Conservation (phyloP, 2,797 vertebrate species). For the Rhadinocentrus ornatus region DNA sequence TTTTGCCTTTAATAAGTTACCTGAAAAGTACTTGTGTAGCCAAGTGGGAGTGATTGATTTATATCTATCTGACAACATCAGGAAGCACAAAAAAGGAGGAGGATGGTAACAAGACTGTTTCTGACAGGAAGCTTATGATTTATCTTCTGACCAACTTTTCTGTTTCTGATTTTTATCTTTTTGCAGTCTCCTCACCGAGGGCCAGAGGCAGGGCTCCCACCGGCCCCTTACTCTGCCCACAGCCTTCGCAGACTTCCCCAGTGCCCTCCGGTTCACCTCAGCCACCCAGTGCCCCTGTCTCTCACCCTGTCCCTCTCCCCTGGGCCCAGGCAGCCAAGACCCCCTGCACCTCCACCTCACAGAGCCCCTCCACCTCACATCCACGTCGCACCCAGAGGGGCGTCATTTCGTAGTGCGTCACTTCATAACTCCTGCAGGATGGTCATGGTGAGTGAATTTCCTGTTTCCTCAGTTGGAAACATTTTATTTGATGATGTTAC, state of each 20-base stretch:
- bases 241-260: slow-evolving; percentile 79
- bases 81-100: slow-evolving; percentile 31
- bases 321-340: slow-evolving; percentile 67
- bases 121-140: slow-evolving; percentile 62
- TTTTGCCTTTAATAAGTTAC: slow-evolving; percentile 37
- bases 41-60: slow-evolving; percentile 61
- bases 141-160: slow-evolving; percentile 27
- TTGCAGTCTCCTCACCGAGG: slow-evolving; percentile 75
- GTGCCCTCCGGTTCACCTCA: slow-evolving; percentile 85
- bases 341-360: slow-evolving; percentile 79
- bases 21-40: slow-evolving; percentile 25
- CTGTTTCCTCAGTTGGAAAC: slow-evolving; percentile 36
- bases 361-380: slow-evolving; percentile 57
- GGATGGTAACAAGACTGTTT: slow-evolving; percentile 54
- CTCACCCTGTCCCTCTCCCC: slow-evolving; percentile 69
- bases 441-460: slow-evolving; percentile 83
- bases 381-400: slow-evolving; percentile 69
- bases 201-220: slow-evolving; percentile 61
- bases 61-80: slow-evolving; percentile 44
- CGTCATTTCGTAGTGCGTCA: slow-evolving; percentile 78
- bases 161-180: slow-evolving; percentile 56
- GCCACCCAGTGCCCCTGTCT: slow-evolving; percentile 73
- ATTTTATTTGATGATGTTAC: slow-evolving; percentile 52
- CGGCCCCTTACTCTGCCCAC: slow-evolving; percentile 72
- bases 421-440: slow-evolving; percentile 81